Conservation (phyloP, 2,888 invertebrate species). For the Pemphredon lugubris region DNA sequence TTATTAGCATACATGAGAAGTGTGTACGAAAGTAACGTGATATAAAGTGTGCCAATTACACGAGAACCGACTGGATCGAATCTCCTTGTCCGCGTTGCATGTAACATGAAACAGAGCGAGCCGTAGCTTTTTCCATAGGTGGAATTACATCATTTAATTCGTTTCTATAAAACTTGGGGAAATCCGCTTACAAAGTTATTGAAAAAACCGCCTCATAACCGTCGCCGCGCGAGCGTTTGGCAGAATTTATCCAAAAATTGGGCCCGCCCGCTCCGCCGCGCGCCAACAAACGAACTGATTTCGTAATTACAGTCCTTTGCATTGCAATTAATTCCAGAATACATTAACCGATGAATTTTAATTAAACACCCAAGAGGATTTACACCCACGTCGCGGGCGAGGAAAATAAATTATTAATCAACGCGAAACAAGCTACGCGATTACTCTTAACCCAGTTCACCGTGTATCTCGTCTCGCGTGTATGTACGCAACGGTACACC, state of each 20-base stretch:
- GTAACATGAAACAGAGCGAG: conserved; percentile 40
- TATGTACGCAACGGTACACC: not conserved
- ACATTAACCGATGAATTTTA: conserved; percentile 9
- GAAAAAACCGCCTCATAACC: no score
- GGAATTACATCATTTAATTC: conserved; percentile 33
- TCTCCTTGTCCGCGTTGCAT: conserved; percentile 35
- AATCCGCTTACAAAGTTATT: no score
- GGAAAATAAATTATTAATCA: not conserved
- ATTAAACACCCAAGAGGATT: conserved; percentile 12
- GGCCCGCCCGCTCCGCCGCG: no score
- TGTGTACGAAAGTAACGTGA: conserved; percentile 36
- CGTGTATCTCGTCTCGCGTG: not conserved
- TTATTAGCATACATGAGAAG: conserved; percentile 24
- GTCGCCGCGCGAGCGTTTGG: no score
- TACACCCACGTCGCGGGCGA: not conserved
- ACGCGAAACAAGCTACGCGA: not conserved
- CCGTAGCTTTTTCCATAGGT: conserved; percentile 28
- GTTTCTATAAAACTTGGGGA: not conserved
- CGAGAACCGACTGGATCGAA: conserved; percentile 41
- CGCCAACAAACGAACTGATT: no score
- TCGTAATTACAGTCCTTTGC: no score
- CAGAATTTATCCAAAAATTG: not conserved
- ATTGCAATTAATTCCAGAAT: no score
- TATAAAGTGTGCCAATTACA: conserved; percentile 53
- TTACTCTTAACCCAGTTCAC: not conserved